Evolutionary conservation across 1,140 invertebrate species (phyloP).

Genomic region (Scaptomyza pallida): DNA sequence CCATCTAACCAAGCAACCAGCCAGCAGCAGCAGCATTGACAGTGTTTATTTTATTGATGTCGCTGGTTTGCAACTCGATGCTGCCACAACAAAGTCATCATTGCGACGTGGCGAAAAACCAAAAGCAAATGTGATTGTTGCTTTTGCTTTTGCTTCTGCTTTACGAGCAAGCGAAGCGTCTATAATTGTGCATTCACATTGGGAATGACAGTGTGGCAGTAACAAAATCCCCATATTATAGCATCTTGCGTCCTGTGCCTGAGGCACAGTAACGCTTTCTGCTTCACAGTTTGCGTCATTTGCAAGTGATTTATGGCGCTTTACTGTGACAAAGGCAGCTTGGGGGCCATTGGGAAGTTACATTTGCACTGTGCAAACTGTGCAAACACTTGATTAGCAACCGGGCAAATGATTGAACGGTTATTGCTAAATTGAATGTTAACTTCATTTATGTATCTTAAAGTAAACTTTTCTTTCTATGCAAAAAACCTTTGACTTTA

Average conservation of each 20-base stretch:
- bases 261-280: slow-evolving; percentile 14
- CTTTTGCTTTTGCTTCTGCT: slow-evolving; percentile 45
- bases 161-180: slow-evolving; percentile 76
- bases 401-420: slow-evolving; percentile 71
- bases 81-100: slow-evolving; percentile 64
- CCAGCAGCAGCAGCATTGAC: slow-evolving; percentile 44
- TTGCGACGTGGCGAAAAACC: slow-evolving; percentile 16
- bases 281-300: slow-evolving; percentile 64
- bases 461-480: no score
- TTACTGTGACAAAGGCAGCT: slow-evolving; percentile 25
- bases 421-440: slow-evolving; percentile 60
- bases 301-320: slow-evolving; percentile 78
- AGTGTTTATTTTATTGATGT: slow-evolving; percentile 81
- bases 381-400: slow-evolving; percentile 67
- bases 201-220: slow-evolving; percentile 27
- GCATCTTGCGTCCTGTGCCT: slow-evolving; percentile 24
- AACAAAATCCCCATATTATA: slow-evolving; percentile 42
- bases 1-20: slow-evolving; percentile 4
- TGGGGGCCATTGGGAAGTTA: slow-evolving; percentile 34
- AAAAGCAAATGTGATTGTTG: slow-evolving; percentile 23
- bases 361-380: slow-evolving; percentile 47
- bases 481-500: background rate
- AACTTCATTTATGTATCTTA: no score
- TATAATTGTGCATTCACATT: slow-evolving; percentile 77
- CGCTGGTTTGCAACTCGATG: slow-evolving; percentile 51